Evolutionary conservation across 2,113 vertebrate species (phyloP).

Genomic region (Columba janthina): DNA sequence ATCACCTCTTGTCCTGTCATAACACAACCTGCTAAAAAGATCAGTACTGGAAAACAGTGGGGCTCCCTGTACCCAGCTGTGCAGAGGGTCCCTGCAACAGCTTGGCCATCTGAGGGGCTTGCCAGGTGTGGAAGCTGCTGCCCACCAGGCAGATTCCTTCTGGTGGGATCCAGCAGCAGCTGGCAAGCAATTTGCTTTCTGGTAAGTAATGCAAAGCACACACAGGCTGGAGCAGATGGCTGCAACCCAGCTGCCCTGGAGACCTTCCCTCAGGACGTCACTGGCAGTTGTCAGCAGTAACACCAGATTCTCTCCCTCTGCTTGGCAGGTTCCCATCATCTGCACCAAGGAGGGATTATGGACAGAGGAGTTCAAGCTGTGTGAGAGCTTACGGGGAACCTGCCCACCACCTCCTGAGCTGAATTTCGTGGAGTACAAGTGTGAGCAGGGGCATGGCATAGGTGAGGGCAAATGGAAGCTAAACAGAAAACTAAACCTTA

Average conservation of each 20-base stretch:
- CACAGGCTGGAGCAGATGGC: not conserved
- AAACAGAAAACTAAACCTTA: not conserved
- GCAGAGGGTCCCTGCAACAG: not conserved
- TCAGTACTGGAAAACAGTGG: no score
- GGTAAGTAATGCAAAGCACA: not conserved
- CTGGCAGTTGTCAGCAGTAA: not conserved
- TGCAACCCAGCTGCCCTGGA: not conserved
- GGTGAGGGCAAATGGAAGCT: conserved; percentile 72
- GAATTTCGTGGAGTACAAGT: conserved; percentile 89
- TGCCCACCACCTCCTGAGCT: conserved; percentile 78
- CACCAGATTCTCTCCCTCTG: not conserved
- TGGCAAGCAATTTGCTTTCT: not conserved
- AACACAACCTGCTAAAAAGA: no score
- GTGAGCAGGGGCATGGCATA: conserved; percentile 82
- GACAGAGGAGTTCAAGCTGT: conserved; percentile 88
- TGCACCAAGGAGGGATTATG: conserved; percentile 90
- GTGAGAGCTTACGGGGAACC: conserved; percentile 81
- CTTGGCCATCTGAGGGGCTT: not conserved
- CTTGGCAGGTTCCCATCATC: conserved; percentile 79
- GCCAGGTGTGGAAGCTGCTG: not conserved
- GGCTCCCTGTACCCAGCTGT: no score
- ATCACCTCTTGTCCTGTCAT: no score
- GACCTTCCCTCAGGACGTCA: not conserved
- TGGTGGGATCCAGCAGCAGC: not conserved
- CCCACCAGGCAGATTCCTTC: not conserved